Base-by-base conservation (phyloP, 2,888 invertebrate species). In the Leistus spinibarbis region DNA sequence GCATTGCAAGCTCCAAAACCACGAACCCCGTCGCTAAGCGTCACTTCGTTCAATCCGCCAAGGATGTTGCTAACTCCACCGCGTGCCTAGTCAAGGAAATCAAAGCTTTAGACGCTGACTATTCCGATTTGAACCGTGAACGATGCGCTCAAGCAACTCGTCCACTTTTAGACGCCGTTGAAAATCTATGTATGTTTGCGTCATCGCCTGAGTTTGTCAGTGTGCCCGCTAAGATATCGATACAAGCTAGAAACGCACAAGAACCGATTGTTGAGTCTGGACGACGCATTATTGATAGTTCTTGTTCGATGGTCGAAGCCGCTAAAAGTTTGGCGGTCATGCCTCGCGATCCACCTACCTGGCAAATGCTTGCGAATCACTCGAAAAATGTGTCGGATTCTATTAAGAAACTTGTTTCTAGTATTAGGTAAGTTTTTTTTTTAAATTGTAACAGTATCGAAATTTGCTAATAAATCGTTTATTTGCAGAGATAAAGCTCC, bases 1-100 rank as follows among this genome's bases (percentile, higher is more conserved):
- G 98, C 27, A 90, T 93, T 69, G 98, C 99, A 0, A 97, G 97
- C 27, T 94, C 95, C 78, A 94, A 94, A 82, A 96, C 97, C 0
- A 90, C 89, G 76, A 96, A 96, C 85, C 95, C 97, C 0, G 94
- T 94, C 2, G 97, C 97, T 73, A 98, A 98, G 87, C 87, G 97
- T 40, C 98, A 98, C 85, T 98, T 99, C 85, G 98, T 99, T 71
- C 97, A 98, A 84, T 95, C 96, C 78, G 99, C 99, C 71, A 97
- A 98, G 85, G 97, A 98, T 82, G 97, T 99, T 1, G 99, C 99
- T 67, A 96, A 96, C 85, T 95, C 95, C 17, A 99, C 99, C 0
- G 95, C 98, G 0, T 91, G 92, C 78, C 89, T 99, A 19, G 98
- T 99, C 19, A 96, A 95, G 85, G 95, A 97, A 84, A 98, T 99